Evolutionary conservation across 2,888 invertebrate species (phyloP).

Genomic region (Gymnocheta viridis): DNA sequence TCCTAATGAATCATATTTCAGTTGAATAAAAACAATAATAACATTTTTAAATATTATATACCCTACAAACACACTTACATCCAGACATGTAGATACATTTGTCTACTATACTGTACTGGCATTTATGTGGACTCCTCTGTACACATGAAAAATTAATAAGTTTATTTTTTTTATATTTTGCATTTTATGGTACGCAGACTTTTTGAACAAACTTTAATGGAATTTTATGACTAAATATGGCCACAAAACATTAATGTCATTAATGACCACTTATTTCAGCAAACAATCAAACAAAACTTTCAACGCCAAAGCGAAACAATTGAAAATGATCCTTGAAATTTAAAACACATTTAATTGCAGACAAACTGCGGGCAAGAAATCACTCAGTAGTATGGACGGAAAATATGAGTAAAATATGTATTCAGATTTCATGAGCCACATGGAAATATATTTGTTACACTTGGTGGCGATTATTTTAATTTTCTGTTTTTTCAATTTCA

Average conservation of each 20-base stretch:
- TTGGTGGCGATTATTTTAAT: neutral
- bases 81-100: constrained; percentile 33
- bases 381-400: neutral
- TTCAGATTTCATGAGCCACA: constrained; percentile 12
- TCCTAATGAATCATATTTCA: constrained; percentile 64
- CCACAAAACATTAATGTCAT: constrained; percentile 43
- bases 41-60: constrained; percentile 30
- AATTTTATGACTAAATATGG: constrained; percentile 43
- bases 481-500: constrained; percentile 2
- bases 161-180: neutral
- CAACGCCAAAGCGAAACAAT: constrained; percentile 42
- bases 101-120: neutral
- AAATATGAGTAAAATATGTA: neutral
- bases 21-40: constrained; percentile 57
- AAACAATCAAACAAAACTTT: constrained; percentile 43
- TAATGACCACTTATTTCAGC: constrained; percentile 25
- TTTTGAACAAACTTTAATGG: constrained; percentile 41
- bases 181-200: constrained; percentile 38
- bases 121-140: neutral
- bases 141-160: constrained; percentile 34
- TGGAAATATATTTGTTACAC: constrained; percentile 37
- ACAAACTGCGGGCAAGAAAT: neutral
- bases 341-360: constrained; percentile 42
- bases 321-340: constrained; percentile 59
- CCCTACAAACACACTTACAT: constrained; percentile 38